Evolutionary conservation across 2,797 vertebrate genomes (phyloP).

Genomic region (Betta splendens): DNA sequence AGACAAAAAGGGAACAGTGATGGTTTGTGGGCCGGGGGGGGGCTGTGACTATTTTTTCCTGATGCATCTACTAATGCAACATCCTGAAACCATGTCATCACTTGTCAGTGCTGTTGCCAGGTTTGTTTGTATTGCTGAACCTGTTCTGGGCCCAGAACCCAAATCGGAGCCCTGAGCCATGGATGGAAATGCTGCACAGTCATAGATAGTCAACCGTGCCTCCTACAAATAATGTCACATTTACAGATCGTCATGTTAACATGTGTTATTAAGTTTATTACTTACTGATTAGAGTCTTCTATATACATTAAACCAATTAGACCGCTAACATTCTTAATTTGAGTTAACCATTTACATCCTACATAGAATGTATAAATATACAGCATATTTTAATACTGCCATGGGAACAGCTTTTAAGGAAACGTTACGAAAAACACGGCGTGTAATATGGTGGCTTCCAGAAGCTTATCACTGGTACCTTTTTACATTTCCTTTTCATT

Average conservation of each 20-base stretch:
- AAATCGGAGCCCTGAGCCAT: neutral
- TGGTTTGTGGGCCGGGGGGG: neutral
- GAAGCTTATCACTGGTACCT: constrained; percentile 21
- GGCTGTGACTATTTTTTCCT: constrained; percentile 1
- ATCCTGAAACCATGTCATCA: neutral
- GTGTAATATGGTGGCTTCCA: constrained; percentile 36
- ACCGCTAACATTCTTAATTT: neutral
- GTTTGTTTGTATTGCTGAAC: no score
- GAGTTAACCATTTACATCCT: constrained; percentile 2
- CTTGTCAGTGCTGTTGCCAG: neutral
- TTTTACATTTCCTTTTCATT: constrained; percentile 33
- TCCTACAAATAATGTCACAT: no score
- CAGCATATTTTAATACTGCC: constrained; percentile 3
- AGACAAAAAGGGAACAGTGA: neutral
- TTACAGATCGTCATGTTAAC: no score
- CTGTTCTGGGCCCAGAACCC: constrained; percentile 12
- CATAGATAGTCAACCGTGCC: no score
- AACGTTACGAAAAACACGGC: constrained; percentile 9
- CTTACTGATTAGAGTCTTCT: neutral
- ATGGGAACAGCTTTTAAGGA: constrained; percentile 24
- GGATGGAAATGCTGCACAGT: neutral
- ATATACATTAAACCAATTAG: neutral
- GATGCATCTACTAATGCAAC: constrained; percentile 1
- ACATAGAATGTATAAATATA: constrained; percentile 9
- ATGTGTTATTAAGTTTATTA: constrained; percentile 16